Evolutionary conservation across 2,888 invertebrate species (phyloP).

Genomic region (Chloroclystis v-ata): DNA sequence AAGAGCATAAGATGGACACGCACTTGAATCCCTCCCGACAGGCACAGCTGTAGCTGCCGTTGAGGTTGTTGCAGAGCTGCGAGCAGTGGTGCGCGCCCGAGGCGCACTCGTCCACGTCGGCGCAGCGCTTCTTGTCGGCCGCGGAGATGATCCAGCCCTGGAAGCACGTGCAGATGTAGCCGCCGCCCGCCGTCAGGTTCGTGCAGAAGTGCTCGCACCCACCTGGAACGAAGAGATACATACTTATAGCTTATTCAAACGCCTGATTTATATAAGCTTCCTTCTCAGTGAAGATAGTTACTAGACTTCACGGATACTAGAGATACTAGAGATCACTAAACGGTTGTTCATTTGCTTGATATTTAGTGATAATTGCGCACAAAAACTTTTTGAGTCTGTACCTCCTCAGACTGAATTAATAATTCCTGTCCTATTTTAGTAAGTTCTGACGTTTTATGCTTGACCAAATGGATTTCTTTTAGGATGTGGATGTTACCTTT

Average conservation of each 20-base stretch:
- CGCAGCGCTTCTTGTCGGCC: slow-evolving; percentile 88
- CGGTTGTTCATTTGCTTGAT: too few relatives aligned
- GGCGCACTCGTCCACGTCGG: slow-evolving; percentile 94
- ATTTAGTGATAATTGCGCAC: too few relatives aligned
- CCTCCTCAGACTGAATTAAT: too few relatives aligned
- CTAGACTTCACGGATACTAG: too few relatives aligned
- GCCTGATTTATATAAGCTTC: too few relatives aligned
- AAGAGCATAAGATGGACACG: slow-evolving; percentile 23
- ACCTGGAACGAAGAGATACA: slow-evolving; percentile 68
- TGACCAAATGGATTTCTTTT: too few relatives aligned
- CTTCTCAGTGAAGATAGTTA: too few relatives aligned
- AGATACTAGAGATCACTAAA: too few relatives aligned
- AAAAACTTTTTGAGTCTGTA: too few relatives aligned
- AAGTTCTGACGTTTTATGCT: too few relatives aligned
- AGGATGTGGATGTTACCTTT: slow-evolving; percentile 51
- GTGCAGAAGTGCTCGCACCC: slow-evolving; percentile 96
- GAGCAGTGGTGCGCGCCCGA: slow-evolving; percentile 92
- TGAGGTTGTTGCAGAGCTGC: slow-evolving; percentile 93
- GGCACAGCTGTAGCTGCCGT: slow-evolving; percentile 93
- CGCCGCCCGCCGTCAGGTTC: slow-evolving; percentile 82
- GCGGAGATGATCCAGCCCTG: slow-evolving; percentile 89
- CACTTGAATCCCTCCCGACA: slow-evolving; percentile 89
- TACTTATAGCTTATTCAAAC: neutral
- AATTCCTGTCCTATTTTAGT: too few relatives aligned
- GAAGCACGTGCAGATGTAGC: slow-evolving; percentile 94